Evolutionary conservation across 2,113 vertebrate genomes (phyloP), one percentile per base, ranked within the genome.

Genomic region (Grus americana): DNA sequence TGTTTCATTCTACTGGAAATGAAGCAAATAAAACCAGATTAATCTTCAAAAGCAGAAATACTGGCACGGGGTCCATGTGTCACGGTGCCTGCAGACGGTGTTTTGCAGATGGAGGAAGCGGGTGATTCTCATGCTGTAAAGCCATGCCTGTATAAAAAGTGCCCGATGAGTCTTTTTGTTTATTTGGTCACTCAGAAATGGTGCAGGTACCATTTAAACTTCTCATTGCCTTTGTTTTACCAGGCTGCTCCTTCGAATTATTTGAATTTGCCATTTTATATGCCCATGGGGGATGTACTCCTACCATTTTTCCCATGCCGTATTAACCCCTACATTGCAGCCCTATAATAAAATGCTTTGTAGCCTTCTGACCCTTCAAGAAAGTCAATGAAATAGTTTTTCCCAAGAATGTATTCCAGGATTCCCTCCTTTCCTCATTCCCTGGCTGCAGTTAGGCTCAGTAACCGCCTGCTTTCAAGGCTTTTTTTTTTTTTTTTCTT

Each of bases 1-100:
- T 0, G 0, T 34, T 95, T 93, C 94, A 36, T 86, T 86, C 83
- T 84, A 27, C 88, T 93, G 95, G 79, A 95, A 96, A 95, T 52
- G 93, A 32, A 74, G 91, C 75, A 96, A 93, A 96, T 84, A 63
- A 92, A 95, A 46, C 6, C 47, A 78, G 71, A 95, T 80, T 65
- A 40, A 80, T 92, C 83, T 80, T 74, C 67, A 54, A 66, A 86
- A 66, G 63, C 34, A 61, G 76, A 83, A 91, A 52, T 34, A 1
- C 13, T 86, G 84, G 67, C 87, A 49, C 1, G 0, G 42, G 11
- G 9, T 68, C 38, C 1, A 2, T 12, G n/a, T 24, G 82, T 40
- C 2, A 0, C 0, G 5, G 49, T 65, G 63, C 5, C 57, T 50
- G 57, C 27, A 61, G 74, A 7, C 0, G 0, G 67, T 20, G 12